These are phyloP conservation scores for Drosophila gunungcola DNA, from an alignment of 1,140 invertebrate genomes.

Conservation along the genomic window DNA sequence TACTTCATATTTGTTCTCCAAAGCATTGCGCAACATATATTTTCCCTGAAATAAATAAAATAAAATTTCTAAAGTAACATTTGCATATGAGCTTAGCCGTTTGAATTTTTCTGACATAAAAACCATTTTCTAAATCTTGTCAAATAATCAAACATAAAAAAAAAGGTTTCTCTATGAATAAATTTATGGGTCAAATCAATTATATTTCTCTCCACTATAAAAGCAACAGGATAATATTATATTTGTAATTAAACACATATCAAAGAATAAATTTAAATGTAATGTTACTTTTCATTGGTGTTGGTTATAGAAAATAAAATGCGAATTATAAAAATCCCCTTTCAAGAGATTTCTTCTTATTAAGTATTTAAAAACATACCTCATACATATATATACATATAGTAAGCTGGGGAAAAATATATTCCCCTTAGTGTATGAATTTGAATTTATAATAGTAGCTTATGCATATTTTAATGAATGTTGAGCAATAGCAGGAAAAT, in stretches of 20 bases:
- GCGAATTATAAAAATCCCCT: not conserved
- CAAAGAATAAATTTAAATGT: not conserved
- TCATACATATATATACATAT: not conserved
- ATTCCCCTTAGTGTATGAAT: not conserved
- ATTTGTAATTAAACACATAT: slow-evolving; percentile 3
- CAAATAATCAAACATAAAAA: not conserved
- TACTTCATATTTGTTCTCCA: no score
- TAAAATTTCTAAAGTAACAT: no score
- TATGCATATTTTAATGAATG: not conserved
- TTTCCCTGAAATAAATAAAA: no score
- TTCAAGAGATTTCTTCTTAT: not conserved
- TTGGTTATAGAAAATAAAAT: slow-evolving; percentile 2
- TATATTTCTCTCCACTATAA: not conserved
- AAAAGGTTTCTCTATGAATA: not conserved
- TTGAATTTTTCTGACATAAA: no score
- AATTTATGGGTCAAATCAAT: not conserved
- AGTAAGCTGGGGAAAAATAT: not conserved
- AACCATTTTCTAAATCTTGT: not conserved
- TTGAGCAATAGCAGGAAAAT: not conserved
- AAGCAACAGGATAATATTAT: not conserved
- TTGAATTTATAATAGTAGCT: not conserved
- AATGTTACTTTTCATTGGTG: not conserved
- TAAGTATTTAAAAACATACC: not conserved
- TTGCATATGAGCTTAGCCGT: no score
- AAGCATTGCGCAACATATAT: no score